Base-by-base conservation (phyloP, 2,888 invertebrate species). In the Camponotus fellah region DNA sequence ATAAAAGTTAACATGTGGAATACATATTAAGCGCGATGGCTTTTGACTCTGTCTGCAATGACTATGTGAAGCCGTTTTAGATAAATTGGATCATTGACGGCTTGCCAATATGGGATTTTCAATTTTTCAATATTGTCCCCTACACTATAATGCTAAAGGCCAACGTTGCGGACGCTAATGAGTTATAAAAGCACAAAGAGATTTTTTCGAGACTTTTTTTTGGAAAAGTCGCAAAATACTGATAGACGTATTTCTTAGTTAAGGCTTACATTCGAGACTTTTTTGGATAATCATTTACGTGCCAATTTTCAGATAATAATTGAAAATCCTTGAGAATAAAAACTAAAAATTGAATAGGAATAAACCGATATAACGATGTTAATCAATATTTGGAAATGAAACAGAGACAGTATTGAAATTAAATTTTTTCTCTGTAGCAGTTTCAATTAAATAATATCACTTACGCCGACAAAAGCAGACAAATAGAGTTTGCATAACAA, bases 161-260 rank as follows among this genome's bases (percentile, higher is more conserved):
- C 26, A 26, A 71, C 32, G 46, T 4, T 21, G 8, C 17, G 40
- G 32, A 40, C 68, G 71, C 64, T 85, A 84, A 84, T 85, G 84
- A 80, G 34, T 84, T 85, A 65, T 80, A 76, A 85, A 85, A 85
- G 80, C 75, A 84, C 9, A 17, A 49, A 68, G 60, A 64, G 40
- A n/a, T 26, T 26, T 26, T 26, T 2, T 68, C 49, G 26, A 49
- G 46, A 37, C 17, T 37, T 8, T 26, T 12, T 37, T 34, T 6
- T 21, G 12, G n/a, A 6, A 32, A 65, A 26, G 1, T 66, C 12
- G 17, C 0, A 10, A 26, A 17, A 76, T 8, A 49, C 32, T 65
- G 17, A 53, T 12, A 37, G 17, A 2, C 14, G 43, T 49, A 21
- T 66, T 8, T 2, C 32, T 53, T 68, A 64, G 9, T 64, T 2